A percentile compares a stretch with the other conserved stretches of the same genome.
Conservation (phyloP, 2,113 vertebrate species). For the Bothrops jararaca region DNA sequence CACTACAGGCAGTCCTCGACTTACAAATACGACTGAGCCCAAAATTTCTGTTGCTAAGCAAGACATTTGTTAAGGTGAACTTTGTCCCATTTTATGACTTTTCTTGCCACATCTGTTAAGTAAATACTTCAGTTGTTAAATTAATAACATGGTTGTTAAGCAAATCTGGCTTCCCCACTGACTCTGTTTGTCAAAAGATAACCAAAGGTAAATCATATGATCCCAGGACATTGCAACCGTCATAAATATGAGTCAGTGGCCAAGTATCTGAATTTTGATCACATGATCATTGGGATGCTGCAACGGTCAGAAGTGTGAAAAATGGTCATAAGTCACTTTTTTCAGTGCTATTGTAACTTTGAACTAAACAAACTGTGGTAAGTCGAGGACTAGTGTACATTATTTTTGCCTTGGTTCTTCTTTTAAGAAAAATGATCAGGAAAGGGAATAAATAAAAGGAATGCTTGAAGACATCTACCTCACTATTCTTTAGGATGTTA, state of each 20-base stretch:
- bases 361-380: neutral
- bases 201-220: neutral
- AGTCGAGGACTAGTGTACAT: neutral
- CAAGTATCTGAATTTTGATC: neutral
- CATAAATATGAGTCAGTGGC: neutral
- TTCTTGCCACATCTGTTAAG: neutral
- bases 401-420: neutral
- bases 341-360: neutral
- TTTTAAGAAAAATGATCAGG: neutral
- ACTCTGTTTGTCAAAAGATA: neutral
- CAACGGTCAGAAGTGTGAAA: neutral
- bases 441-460: neutral
- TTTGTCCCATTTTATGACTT: neutral
- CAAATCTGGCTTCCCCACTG: neutral
- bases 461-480: constrained; percentile 3
- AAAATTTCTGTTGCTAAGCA: neutral
- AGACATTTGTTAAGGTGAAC: neutral
- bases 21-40: neutral
- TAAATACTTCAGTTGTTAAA: neutral
- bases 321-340: neutral
- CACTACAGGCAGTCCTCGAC: neutral
- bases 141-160: neutral
- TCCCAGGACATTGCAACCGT: neutral
- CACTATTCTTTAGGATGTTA: neutral
- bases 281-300: neutral